Conservation (phyloP, 2,797 vertebrate species). For the Clarias pachynema region DNA sequence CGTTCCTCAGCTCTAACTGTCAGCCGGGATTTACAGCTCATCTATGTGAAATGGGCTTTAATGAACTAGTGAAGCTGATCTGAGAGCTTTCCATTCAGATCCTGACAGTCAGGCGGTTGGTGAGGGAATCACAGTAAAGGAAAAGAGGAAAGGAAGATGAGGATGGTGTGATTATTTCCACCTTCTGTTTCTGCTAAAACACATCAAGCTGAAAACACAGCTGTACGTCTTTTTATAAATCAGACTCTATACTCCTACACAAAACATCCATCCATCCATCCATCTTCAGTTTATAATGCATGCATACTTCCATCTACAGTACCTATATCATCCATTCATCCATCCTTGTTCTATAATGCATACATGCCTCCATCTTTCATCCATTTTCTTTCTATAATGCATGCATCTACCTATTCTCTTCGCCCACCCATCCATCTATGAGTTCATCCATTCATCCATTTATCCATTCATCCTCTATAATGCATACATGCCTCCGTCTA, state of each 20-base stretch:
- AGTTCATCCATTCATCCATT: no score
- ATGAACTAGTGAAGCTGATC: slow-evolving; percentile 80
- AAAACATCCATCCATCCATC: background rate
- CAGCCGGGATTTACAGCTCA: slow-evolving; percentile 81
- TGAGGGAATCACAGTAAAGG: slow-evolving; percentile 5
- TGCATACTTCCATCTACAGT: background rate
- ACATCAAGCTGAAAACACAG: slow-evolving; percentile 1
- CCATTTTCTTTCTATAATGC: background rate
- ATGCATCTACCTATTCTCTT: no score
- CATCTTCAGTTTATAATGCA: background rate
- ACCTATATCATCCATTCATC: background rate
- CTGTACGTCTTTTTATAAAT: background rate
- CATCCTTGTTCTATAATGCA: background rate
- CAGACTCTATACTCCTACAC: background rate
- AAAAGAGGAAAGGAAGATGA: background rate
- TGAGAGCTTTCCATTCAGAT: slow-evolving; percentile 46
- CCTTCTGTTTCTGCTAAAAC: slow-evolving; percentile 12
- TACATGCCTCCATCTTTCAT: background rate
- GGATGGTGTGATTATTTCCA: slow-evolving; percentile 9
- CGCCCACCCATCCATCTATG: background rate
- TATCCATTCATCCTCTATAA: background rate
- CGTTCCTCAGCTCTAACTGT: slow-evolving; percentile 57
- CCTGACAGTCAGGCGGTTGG: slow-evolving; percentile 10
- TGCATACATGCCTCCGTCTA: no score
- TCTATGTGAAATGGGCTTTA: slow-evolving; percentile 79